Conservation (phyloP, 2,888 invertebrate species). For the Hylaea fasciaria region DNA sequence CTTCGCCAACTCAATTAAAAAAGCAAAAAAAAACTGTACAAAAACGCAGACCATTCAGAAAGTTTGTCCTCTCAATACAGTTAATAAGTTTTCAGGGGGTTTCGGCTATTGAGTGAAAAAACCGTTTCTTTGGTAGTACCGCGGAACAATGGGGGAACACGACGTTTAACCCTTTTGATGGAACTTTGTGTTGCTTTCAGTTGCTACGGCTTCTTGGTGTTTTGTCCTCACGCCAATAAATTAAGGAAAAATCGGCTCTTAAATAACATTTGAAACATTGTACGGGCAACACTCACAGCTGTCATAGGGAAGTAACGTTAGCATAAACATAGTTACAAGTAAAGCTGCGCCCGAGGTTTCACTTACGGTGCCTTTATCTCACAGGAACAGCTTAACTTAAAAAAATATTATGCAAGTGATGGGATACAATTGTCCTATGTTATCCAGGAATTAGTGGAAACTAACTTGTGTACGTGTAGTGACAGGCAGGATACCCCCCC, state of each 20-base stretch:
- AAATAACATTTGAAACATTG: too few species aligned
- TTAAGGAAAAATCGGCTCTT: not conserved
- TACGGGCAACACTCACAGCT: too few species aligned
- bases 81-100: constrained; percentile 46
- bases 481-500: too few species aligned
- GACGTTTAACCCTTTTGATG: constrained; percentile 28
- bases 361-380: too few species aligned
- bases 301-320: too few species aligned
- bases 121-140: constrained; percentile 31
- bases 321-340: too few species aligned
- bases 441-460: too few species aligned
- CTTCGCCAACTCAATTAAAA: constrained; percentile 78
- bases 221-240: constrained; percentile 1
- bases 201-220: constrained; percentile 18
- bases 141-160: constrained; percentile 16
- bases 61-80: constrained; percentile 50
- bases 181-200: constrained; percentile 9
- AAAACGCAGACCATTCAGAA: constrained; percentile 42
- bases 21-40: constrained; percentile 43
- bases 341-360: too few species aligned
- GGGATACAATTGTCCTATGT: too few species aligned
- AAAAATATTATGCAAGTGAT: too few species aligned
- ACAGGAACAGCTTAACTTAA: too few species aligned
- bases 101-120: constrained; percentile 29
- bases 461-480: too few species aligned